Evolutionary conservation across 2,113 vertebrate species (phyloP).

Genomic region (Dermatemys mawii): DNA sequence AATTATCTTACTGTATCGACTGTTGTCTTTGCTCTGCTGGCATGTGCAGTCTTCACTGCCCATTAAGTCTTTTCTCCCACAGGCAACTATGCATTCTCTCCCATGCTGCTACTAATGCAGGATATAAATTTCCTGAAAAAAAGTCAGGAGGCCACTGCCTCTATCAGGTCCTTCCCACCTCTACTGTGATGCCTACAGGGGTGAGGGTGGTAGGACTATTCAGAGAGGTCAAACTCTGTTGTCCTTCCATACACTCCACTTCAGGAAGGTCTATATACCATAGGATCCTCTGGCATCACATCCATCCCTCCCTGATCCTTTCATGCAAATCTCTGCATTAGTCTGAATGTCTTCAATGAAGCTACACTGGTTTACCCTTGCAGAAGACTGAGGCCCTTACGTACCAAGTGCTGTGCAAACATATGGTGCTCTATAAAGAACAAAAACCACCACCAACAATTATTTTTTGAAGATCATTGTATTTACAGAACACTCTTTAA

Average conservation of each 20-base stretch:
- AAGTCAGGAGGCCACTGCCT: not conserved
- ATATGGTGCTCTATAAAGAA: not conserved
- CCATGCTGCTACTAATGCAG: not conserved
- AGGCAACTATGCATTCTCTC: not conserved
- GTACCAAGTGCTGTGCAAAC: not conserved
- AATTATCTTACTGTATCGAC: not conserved
- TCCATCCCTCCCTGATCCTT: not conserved
- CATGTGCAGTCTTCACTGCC: not conserved
- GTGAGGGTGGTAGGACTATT: not conserved
- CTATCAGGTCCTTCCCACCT: not conserved
- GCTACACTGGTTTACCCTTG: not conserved
- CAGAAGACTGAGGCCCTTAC: not conserved
- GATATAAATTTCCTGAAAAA: not conserved
- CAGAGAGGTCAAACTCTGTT: not conserved
- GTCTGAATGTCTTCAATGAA: not conserved
- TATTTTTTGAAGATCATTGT: not conserved
- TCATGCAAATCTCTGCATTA: not conserved
- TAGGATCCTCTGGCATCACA: not conserved
- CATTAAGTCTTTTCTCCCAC: not conserved
- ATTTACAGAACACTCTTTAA: slow-evolving; percentile 61
- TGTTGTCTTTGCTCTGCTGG: not conserved
- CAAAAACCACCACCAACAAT: not conserved
- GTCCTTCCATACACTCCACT: not conserved
- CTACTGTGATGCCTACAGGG: not conserved
- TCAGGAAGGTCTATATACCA: not conserved